A percentile compares a stretch with the other conserved stretches of the same genome.
phyloP scores from a whole-genome alignment of 1,140 invertebrate genomes.

The Zaprionus tsacasi region DNA sequence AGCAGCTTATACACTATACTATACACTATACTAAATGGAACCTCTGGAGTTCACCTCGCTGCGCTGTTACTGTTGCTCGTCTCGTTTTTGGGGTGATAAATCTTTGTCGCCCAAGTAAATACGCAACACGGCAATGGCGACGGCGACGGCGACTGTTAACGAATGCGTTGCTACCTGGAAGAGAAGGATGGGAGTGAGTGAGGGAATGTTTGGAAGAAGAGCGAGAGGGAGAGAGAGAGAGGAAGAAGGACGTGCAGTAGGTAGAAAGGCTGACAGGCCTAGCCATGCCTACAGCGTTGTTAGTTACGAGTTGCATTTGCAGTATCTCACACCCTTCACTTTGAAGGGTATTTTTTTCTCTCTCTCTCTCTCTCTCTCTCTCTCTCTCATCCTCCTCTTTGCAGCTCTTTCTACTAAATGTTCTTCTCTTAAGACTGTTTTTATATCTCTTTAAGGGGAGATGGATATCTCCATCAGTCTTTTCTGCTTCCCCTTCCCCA shows the following conservation, averaged over 20 bases:
- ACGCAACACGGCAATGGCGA: conserved; percentile 43
- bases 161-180: conserved; percentile 10
- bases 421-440: no score
- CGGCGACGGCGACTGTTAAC: conserved; percentile 24
- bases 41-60: conserved; percentile 12
- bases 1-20: not conserved
- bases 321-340: not conserved
- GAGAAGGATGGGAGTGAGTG: conserved; percentile 8
- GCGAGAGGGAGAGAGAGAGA: not conserved
- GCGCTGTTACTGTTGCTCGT: conserved; percentile 5
- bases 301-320: not conserved
- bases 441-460: no score
- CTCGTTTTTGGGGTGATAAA: conserved; percentile 63
- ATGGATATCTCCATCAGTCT: no score
- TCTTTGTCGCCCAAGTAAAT: conserved; percentile 72
- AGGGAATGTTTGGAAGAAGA: not conserved
- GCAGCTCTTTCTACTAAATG: no score
- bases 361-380: no score
- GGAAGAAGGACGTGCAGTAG: not conserved
- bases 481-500: no score
- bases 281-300: conserved; percentile 9
- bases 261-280: conserved; percentile 30
- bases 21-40: no score
- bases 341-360: not conserved
- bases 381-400: not conserved